A percentile compares a stretch with the other conserved stretches of the same genome.
phyloP scores from a whole-genome alignment of 2,888 invertebrate genomes.

The Cryptus viduatorius region DNA sequence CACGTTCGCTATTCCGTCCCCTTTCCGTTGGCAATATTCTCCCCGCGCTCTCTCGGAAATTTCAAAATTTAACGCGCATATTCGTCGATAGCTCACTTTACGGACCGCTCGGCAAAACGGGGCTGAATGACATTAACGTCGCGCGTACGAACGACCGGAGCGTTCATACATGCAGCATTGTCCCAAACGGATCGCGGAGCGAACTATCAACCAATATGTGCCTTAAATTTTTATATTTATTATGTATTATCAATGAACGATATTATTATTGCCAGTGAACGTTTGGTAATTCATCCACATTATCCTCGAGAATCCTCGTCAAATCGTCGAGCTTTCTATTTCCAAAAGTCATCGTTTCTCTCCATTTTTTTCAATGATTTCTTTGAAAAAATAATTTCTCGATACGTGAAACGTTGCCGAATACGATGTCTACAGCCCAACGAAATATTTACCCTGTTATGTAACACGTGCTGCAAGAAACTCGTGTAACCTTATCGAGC shows the following conservation, averaged over 20 bases:
- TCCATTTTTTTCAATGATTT: too few relatives aligned
- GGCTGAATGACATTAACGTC: slow-evolving; percentile 8
- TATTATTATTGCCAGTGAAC: too few relatives aligned
- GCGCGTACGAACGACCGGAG: neutral
- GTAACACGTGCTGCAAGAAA: slow-evolving; percentile 28
- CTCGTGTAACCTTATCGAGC: neutral
- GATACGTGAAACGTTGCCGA: neutral
- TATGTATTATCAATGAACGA: too few relatives aligned
- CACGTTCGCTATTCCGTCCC: slow-evolving; percentile 21
- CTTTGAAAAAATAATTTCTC: neutral
- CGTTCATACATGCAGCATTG: neutral
- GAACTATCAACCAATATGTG: too few relatives aligned
- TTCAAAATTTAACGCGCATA: slow-evolving; percentile 40
- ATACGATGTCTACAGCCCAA: slow-evolving; percentile 10
- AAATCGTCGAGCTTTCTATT: too few relatives aligned
- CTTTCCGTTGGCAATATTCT: slow-evolving; percentile 32
- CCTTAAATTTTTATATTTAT: too few relatives aligned
- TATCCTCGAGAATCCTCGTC: too few relatives aligned
- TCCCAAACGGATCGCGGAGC: too few relatives aligned
- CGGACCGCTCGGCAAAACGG: neutral
- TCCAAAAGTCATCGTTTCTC: too few relatives aligned
- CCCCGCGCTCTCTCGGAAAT: slow-evolving; percentile 37
- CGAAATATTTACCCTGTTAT: slow-evolving; percentile 28
- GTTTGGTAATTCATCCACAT: too few relatives aligned
- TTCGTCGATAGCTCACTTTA: neutral